These are phyloP conservation scores for Platyura marginata DNA, from an alignment of 1,140 invertebrate species.

Conservation along the genomic window DNA sequence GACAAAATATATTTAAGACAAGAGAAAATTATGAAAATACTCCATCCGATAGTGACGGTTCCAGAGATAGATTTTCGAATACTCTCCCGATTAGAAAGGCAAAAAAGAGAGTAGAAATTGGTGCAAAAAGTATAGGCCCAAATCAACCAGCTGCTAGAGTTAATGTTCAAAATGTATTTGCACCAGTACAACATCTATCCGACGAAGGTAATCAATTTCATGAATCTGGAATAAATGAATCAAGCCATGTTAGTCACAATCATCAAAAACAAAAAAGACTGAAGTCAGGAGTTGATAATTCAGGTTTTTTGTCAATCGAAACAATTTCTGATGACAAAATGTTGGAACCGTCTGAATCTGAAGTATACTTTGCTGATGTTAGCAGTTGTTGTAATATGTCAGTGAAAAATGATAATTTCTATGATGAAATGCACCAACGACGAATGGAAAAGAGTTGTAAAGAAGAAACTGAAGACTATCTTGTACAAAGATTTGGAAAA, in stretches of 20 bases:
- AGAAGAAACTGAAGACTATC: slow-evolving; percentile 31
- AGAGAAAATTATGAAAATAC: slow-evolving; percentile 26
- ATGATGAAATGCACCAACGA: slow-evolving; percentile 15
- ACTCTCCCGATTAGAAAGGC: slow-evolving; percentile 30
- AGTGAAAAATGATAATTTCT: slow-evolving; percentile 34
- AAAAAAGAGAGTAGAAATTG: slow-evolving; percentile 29
- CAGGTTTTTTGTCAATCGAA: slow-evolving; percentile 10
- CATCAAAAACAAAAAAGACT: background rate
- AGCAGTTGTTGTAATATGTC: slow-evolving; percentile 67
- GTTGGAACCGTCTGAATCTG: slow-evolving; percentile 41
- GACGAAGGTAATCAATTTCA: background rate
- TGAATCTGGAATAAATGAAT: background rate
- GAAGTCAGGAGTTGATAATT: slow-evolving; percentile 17
- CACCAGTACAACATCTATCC: background rate
- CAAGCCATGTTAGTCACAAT: too few relatives aligned
- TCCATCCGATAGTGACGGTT: slow-evolving; percentile 21
- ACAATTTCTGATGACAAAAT: slow-evolving; percentile 3
- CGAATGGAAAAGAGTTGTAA: slow-evolving; percentile 1
- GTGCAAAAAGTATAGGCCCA: slow-evolving; percentile 22
- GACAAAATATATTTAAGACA: slow-evolving; percentile 9
- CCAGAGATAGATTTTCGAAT: slow-evolving; percentile 25
- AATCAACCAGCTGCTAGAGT: slow-evolving; percentile 16
- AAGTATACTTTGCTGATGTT: slow-evolving; percentile 70
- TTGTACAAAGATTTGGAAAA: slow-evolving; percentile 29
- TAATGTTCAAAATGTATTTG: slow-evolving; percentile 28